These are phyloP conservation scores for Alethe diademata DNA, from an alignment of 2,113 vertebrate species.

Conservation along the genomic window DNA sequence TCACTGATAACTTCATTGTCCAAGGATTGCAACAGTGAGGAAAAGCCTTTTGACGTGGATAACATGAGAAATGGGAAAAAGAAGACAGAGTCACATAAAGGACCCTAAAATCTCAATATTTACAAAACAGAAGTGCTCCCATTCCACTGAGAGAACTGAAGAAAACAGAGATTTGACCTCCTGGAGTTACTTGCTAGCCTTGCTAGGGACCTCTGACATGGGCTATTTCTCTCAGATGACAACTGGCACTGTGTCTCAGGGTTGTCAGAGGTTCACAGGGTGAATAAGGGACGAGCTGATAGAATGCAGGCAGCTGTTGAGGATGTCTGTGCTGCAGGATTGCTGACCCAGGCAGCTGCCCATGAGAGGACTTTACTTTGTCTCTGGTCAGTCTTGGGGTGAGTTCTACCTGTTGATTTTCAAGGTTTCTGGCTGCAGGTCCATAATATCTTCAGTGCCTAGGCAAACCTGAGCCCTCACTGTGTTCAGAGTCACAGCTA, in stretches of 20 bases:
- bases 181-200: not conserved
- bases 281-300: not conserved
- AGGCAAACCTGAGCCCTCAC: not conserved
- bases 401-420: not conserved
- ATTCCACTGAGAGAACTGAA: not conserved
- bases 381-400: not conserved
- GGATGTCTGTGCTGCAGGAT: not conserved
- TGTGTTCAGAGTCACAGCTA: not conserved
- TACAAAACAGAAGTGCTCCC: not conserved
- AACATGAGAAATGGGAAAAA: not conserved
- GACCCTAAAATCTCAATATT: not conserved
- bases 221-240: not conserved
- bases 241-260: accelerated
- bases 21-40: not conserved
- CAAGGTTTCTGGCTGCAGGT: not conserved
- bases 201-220: not conserved
- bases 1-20: not conserved
- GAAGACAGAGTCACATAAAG: not conserved
- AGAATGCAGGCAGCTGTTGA: not conserved
- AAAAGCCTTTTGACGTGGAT: not conserved
- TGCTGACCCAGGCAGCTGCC: not conserved
- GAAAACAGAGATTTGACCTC: not conserved
- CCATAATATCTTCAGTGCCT: accelerated
- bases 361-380: accelerated
- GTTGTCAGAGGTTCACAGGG: not conserved